phyloP scores from a whole-genome alignment of 2,888 invertebrate species.

The Blastobasis lacticolella region DNA sequence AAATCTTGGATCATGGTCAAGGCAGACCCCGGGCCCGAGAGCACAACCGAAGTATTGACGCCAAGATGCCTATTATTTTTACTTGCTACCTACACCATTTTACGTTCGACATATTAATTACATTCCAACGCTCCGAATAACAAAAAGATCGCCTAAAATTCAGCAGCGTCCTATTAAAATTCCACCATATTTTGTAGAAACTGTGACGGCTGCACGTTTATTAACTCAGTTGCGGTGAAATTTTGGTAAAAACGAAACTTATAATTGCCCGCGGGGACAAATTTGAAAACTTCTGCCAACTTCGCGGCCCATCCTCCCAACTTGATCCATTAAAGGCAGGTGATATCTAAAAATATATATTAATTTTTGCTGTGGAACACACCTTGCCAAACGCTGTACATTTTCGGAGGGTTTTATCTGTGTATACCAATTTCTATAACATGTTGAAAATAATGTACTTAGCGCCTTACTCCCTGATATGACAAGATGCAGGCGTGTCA shows the following conservation, averaged over 20 bases:
- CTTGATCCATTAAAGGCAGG: slow-evolving; percentile 33
- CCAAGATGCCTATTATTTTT: not conserved
- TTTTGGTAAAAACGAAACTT: slow-evolving; percentile 34
- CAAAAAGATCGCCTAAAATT: not conserved
- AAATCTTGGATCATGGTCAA: too few relatives aligned
- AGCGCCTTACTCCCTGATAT: not conserved
- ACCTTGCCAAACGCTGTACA: not conserved
- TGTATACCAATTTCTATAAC: not conserved
- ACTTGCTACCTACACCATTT: not conserved
- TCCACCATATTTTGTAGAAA: not conserved
- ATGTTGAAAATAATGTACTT: not conserved
- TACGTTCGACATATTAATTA: not conserved
- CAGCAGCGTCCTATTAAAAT: not conserved
- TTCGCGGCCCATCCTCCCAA: slow-evolving; percentile 32
- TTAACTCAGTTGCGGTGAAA: slow-evolving; percentile 2
- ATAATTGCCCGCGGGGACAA: slow-evolving; percentile 45
- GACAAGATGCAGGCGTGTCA: not conserved
- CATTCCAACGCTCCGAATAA: not conserved
- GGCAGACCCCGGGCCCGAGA: too few relatives aligned
- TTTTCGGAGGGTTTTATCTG: not conserved
- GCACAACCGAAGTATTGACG: too few relatives aligned
- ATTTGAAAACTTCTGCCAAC: slow-evolving; percentile 39
- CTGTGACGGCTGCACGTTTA: not conserved
- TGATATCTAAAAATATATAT: slow-evolving; percentile 16
- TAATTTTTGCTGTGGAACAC: not conserved